These are phyloP conservation scores for Chanos chanos DNA, from an alignment of 2,797 vertebrate species.

Conservation along the genomic window DNA sequence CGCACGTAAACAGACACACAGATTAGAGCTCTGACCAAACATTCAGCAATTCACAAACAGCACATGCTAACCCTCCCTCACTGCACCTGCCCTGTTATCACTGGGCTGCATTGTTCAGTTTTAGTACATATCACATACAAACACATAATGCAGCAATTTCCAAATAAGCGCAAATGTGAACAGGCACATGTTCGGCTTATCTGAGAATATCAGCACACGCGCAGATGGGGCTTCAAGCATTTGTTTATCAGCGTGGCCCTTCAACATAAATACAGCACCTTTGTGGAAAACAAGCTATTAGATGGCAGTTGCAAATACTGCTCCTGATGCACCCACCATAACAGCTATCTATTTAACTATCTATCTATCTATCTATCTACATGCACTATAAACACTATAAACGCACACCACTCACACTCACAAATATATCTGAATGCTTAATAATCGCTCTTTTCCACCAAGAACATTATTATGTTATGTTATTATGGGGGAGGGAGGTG, in stretches of 20 bases:
- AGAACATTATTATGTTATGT: too few relatives aligned
- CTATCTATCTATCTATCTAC: too few relatives aligned
- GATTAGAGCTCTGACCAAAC: slow-evolving; percentile 20
- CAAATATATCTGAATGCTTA: too few relatives aligned
- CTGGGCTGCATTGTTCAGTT: too few relatives aligned
- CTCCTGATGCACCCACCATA: slow-evolving; percentile 38
- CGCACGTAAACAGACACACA: background rate
- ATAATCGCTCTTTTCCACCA: too few relatives aligned
- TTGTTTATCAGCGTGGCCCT: slow-evolving; percentile 43
- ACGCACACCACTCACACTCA: too few relatives aligned
- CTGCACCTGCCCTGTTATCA: slow-evolving; percentile 10
- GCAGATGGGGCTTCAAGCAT: slow-evolving; percentile 36
- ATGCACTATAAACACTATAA: too few relatives aligned
- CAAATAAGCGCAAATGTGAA: slow-evolving; percentile 42
- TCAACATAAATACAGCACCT: slow-evolving; percentile 34
- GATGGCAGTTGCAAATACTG: slow-evolving; percentile 37
- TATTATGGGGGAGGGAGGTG: too few relatives aligned
- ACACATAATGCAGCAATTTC: too few relatives aligned
- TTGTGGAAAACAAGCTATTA: slow-evolving; percentile 38
- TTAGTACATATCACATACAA: too few relatives aligned
- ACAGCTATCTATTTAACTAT: too few relatives aligned
- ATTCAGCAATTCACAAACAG: background rate
- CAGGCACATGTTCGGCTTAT: slow-evolving; percentile 45
- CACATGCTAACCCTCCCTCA: slow-evolving; percentile 6
- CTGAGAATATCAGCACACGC: slow-evolving; percentile 39